Evolutionary conservation across 2,113 vertebrate species (phyloP).

Genomic region (Bucco capensis): DNA sequence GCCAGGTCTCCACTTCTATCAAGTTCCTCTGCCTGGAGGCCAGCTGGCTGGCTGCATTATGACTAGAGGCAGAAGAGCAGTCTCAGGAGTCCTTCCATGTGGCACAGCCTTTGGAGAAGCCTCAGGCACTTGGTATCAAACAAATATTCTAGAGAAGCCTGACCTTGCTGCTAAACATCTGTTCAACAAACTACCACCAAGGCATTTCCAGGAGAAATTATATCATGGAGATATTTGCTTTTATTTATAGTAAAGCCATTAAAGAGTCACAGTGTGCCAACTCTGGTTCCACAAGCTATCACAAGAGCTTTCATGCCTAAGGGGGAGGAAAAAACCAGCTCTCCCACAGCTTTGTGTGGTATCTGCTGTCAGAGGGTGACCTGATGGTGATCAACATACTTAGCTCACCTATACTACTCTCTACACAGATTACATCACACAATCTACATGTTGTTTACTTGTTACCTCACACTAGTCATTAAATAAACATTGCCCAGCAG

Average conservation of each 20-base stretch:
- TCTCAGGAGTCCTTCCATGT: neutral
- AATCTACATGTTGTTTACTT: conserved; percentile 37
- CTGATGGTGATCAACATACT: neutral
- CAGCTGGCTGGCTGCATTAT: neutral
- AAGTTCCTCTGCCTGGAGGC: neutral
- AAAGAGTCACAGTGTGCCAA: neutral
- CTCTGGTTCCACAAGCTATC: neutral
- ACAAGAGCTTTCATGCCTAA: neutral
- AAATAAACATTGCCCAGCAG: conserved; percentile 53
- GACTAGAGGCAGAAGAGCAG: neutral
- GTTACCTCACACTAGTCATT: conserved; percentile 48
- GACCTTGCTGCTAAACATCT: neutral
- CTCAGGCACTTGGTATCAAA: neutral
- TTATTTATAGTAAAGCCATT: neutral
- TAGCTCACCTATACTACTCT: neutral
- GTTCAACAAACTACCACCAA: neutral
- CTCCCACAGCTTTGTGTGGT: neutral
- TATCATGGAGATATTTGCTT: neutral
- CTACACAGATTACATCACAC: neutral
- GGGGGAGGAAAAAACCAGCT: neutral
- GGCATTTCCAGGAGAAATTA: neutral
- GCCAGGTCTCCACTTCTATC: neutral
- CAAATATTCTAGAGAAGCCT: neutral
- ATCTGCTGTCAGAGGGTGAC: neutral
- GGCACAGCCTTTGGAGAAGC: neutral